Evolutionary conservation across 1,140 invertebrate species (phyloP).

Genomic region (Armadillidium nasatum): DNA sequence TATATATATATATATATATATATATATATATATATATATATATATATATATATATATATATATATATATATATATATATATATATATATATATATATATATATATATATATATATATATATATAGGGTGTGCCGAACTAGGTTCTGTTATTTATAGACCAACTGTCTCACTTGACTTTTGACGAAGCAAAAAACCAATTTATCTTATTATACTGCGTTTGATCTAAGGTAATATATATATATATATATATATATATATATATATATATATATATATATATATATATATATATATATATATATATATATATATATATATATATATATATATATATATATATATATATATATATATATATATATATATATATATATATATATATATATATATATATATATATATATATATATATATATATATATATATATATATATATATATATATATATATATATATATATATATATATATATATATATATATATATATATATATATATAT

Average conservation of each 20-base stretch:
- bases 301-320: constrained; percentile 10
- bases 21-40: constrained; percentile 9
- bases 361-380: constrained; percentile 8
- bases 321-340: constrained; percentile 6
- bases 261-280: constrained; percentile 9
- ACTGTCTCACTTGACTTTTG: no score
- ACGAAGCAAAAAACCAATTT: no score
- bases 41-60: constrained; percentile 13
- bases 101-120: neutral
- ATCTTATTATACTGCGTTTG: no score
- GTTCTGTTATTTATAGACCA: no score
- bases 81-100: constrained; percentile 13
- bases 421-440: constrained; percentile 9
- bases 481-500: no score
- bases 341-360: neutral
- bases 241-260: constrained; percentile 11
- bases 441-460: constrained; percentile 6
- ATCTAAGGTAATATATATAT: neutral
- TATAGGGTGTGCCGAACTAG: no score
- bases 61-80: constrained; percentile 7
- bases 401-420: constrained; percentile 10
- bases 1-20: constrained; percentile 13
- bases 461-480: neutral
- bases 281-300: constrained; percentile 13
- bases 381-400: constrained; percentile 9